Percentiles rank a stretch among this genome's conserved stretches.
These are phyloP conservation scores for Naso thynnoides DNA, from an alignment of 2,797 vertebrate genomes.

Conservation along the genomic window DNA sequence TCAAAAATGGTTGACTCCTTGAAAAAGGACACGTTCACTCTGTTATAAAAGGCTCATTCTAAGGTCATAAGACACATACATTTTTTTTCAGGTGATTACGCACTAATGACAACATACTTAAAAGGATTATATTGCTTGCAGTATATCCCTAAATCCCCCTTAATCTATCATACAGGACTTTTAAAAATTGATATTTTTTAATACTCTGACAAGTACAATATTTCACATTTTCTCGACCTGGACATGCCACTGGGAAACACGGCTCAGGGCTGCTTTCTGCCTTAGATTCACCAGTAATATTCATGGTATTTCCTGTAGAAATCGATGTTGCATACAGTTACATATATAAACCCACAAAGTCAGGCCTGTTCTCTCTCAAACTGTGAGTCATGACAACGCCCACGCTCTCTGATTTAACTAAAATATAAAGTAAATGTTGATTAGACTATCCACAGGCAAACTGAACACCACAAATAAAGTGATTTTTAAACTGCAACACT, in stretches of 20 bases:
- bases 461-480: background rate
- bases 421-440: background rate
- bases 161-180: no score
- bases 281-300: background rate
- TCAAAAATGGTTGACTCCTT: no score
- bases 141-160: no score
- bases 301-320: background rate
- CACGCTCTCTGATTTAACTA: background rate
- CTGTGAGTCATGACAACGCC: background rate
- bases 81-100: no score
- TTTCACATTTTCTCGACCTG: background rate
- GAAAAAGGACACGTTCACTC: no score
- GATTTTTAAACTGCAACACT: background rate
- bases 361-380: background rate
- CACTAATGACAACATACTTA: no score
- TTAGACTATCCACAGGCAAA: conserved; percentile 12
- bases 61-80: no score
- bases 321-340: background rate
- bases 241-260: background rate
- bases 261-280: background rate
- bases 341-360: background rate
- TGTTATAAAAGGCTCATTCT: no score
- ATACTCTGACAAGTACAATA: no score
- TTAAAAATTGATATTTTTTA: no score
- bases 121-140: no score